These are phyloP conservation scores for Anthrax anthrax DNA, from an alignment of 2,888 invertebrate species.

Conservation along the genomic window DNA sequence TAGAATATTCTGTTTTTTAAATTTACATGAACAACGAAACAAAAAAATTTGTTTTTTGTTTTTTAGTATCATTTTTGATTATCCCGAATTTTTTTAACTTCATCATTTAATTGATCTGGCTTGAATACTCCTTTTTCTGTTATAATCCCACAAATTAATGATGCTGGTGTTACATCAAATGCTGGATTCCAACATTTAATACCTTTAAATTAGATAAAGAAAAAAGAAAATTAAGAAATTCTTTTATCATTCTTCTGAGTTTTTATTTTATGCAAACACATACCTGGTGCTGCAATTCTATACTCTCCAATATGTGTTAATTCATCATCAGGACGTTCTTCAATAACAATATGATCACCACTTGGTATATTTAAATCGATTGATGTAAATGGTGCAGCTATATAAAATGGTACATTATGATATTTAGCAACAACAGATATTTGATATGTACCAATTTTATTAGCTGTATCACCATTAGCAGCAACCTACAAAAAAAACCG, in stretches of 20 bases:
- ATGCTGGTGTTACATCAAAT: conserved; percentile 93
- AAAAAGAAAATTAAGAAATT: background rate
- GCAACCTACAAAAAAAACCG: conserved; percentile 45
- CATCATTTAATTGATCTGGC: conserved; percentile 37
- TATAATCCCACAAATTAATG: conserved; percentile 82
- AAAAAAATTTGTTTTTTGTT: background rate
- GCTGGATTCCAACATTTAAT: conserved; percentile 96
- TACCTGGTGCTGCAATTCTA: conserved; percentile 77
- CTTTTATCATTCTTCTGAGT: background rate
- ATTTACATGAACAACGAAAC: too few species aligned
- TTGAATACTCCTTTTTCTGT: conserved; percentile 82
- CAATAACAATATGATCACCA: conserved; percentile 83
- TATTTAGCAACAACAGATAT: conserved; percentile 84
- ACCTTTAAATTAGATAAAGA: conserved; percentile 39
- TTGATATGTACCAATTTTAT: conserved; percentile 96
- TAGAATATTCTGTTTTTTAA: too few species aligned
- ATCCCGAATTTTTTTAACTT: conserved; percentile 17
- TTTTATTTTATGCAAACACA: background rate
- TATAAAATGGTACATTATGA: conserved; percentile 87
- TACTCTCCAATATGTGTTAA: conserved; percentile 82
- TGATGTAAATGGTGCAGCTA: conserved; percentile 86
- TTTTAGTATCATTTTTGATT: background rate
- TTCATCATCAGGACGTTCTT: conserved; percentile 81
- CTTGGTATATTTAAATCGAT: conserved; percentile 66
- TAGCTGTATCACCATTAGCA: conserved; percentile 95